Evolutionary conservation across 2,797 vertebrate species (phyloP).

Genomic region (Thamnophis elegans): DNA sequence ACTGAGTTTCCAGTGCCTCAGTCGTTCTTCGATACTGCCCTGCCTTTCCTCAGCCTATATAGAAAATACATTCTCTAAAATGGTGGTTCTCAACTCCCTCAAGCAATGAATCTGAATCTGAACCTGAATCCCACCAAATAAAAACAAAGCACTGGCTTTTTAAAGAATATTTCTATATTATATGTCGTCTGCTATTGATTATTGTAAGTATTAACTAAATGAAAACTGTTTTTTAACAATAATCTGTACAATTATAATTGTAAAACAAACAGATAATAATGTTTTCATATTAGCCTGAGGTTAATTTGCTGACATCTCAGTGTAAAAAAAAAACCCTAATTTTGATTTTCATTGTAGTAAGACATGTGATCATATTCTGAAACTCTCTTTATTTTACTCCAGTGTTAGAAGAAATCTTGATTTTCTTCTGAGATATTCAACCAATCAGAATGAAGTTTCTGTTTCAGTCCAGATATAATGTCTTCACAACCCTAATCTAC

Average conservation of each 20-base stretch:
- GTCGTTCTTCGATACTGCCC: constrained; percentile 90
- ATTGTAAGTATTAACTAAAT: not conserved
- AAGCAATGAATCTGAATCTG: not conserved
- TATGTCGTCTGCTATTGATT: not conserved
- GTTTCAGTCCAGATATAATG: not conserved
- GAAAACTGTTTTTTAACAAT: not conserved
- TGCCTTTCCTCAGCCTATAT: constrained; percentile 89
- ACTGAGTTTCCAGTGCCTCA: constrained; percentile 89
- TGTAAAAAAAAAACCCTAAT: not conserved
- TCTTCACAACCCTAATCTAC: not conserved
- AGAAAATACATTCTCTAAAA: constrained; percentile 53
- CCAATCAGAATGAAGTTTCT: not conserved
- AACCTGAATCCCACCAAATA: not conserved
- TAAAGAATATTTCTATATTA: not conserved
- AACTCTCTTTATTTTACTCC: not conserved
- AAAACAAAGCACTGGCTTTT: not conserved
- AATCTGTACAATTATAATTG: not conserved
- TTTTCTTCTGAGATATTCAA: not conserved
- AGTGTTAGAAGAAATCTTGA: not conserved
- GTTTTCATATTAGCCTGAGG: not conserved
- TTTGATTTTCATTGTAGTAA: not conserved
- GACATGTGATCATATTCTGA: not conserved
- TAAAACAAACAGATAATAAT: not conserved
- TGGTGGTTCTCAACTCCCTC: not conserved
- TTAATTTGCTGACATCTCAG: not conserved